Percentiles rank a stretch among this genome's conserved stretches.
Conservation (phyloP, 2,888 invertebrate genomes). For the Cylindroiulus punctatus region DNA sequence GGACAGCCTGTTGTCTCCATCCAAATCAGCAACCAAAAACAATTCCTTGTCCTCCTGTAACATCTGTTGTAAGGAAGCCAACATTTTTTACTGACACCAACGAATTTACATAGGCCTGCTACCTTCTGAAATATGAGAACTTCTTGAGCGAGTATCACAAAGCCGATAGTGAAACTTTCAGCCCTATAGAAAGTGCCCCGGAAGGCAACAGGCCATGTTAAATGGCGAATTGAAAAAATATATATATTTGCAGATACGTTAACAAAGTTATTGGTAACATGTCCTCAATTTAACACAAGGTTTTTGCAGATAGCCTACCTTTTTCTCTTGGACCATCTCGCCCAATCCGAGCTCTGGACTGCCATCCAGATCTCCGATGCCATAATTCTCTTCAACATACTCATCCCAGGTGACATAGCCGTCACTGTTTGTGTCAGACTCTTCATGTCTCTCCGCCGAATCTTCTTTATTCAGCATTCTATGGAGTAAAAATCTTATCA, state of each 20-base stretch:
- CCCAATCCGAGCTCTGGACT: constrained; percentile 33
- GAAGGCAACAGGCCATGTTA: no score
- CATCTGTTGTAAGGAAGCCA: constrained; percentile 62
- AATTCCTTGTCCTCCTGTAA: constrained; percentile 81
- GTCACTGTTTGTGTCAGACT: constrained; percentile 85
- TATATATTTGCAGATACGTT: no score
- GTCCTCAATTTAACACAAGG: no score
- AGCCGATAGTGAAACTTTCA: no score
- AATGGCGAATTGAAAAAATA: no score
- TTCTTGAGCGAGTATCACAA: no score
- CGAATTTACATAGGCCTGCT: neutral
- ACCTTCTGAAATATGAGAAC: no score
- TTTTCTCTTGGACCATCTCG: constrained; percentile 28
- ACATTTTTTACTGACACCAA: neutral
- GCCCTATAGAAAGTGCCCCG: no score
- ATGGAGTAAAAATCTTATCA: constrained; percentile 47
- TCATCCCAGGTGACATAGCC: constrained; percentile 88
- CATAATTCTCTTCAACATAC: constrained; percentile 88
- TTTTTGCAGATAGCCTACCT: constrained; percentile 44
- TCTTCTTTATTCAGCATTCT: constrained; percentile 88
- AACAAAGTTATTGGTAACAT: no score
- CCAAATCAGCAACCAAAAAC: constrained; percentile 85
- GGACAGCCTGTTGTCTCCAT: constrained; percentile 81
- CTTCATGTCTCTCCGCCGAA: constrained; percentile 82
- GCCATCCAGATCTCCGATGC: constrained; percentile 71